phyloP scores from a whole-genome alignment of 2,113 vertebrate genomes.

The Oncorhynchus clarkii region DNA sequence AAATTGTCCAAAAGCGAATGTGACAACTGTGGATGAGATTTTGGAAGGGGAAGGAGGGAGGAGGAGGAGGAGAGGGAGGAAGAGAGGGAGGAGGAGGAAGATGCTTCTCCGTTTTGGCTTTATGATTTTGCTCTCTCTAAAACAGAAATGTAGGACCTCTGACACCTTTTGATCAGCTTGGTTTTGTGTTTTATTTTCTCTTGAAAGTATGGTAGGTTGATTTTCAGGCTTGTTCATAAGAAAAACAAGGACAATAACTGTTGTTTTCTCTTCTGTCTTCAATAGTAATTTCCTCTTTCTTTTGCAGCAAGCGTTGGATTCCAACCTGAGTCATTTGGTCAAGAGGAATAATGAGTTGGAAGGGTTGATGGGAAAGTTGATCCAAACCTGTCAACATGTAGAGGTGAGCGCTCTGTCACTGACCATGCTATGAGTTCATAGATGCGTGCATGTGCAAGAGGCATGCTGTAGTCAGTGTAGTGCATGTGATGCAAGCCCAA shows the following conservation, averaged over 20 bases:
- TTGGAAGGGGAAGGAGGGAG: too few species aligned
- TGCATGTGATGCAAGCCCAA: background rate
- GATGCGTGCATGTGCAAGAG: background rate
- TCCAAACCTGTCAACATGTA: slow-evolving; percentile 95
- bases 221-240: background rate
- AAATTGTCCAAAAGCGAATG: background rate
- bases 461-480: background rate
- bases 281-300: background rate
- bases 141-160: background rate
- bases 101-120: background rate
- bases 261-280: background rate
- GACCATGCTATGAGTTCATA: too few species aligned
- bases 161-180: background rate
- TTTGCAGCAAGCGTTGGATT: slow-evolving; percentile 90
- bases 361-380: slow-evolving; percentile 90
- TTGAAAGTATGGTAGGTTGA: background rate
- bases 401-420: slow-evolving; percentile 80
- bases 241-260: background rate
- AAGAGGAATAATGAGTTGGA: slow-evolving; percentile 96
- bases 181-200: background rate
- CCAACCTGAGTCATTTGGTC: slow-evolving; percentile 88
- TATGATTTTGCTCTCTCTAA: background rate
- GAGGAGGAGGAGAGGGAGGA: background rate
- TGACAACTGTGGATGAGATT: background rate
- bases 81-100: background rate